A percentile compares a stretch with the other conserved stretches of the same genome.
Conservation (phyloP, 2,888 invertebrate species). For the Drosophila anomalipes region DNA sequence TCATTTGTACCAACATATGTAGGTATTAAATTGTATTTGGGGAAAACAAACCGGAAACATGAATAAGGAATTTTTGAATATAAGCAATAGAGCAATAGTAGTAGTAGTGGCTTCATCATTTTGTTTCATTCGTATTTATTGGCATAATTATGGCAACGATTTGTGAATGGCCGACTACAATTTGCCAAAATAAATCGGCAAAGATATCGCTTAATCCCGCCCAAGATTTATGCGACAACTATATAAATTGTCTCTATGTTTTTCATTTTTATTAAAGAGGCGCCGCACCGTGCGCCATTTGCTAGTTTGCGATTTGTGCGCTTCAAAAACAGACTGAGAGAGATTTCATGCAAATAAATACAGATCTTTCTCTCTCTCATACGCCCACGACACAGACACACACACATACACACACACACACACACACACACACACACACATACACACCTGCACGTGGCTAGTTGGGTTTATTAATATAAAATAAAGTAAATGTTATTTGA, state of each 20-base stretch:
- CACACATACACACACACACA: not conserved
- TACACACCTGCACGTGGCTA: not conserved
- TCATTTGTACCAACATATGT: not conserved
- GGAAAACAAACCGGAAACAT: conserved; percentile 41
- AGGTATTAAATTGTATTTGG: conserved; percentile 18
- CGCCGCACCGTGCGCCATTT: conserved; percentile 56
- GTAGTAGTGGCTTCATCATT: conserved; percentile 3
- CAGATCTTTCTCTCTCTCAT: not conserved
- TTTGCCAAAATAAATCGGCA: conserved; percentile 49
- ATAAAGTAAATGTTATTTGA: conserved; percentile 44
- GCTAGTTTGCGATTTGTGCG: conserved; percentile 32
- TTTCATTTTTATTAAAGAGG: conserved; percentile 37
- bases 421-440: not conserved
- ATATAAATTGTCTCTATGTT: conserved; percentile 33
- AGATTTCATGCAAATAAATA: conserved; percentile 11
- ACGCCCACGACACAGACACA: not conserved
- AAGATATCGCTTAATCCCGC: conserved; percentile 46
- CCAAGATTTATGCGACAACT: conserved; percentile 61
- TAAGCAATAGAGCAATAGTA: conserved; percentile 6
- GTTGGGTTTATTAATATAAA: conserved; percentile 26
- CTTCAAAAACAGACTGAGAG: conserved; percentile 16
- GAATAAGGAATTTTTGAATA: conserved; percentile 7
- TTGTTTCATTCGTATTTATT: conserved; percentile 18
- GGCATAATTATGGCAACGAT: conserved; percentile 57
- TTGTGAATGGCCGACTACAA: conserved; percentile 57